These are phyloP conservation scores for Drosophila dunni DNA, from an alignment of 1,140 invertebrate genomes.

Conservation along the genomic window DNA sequence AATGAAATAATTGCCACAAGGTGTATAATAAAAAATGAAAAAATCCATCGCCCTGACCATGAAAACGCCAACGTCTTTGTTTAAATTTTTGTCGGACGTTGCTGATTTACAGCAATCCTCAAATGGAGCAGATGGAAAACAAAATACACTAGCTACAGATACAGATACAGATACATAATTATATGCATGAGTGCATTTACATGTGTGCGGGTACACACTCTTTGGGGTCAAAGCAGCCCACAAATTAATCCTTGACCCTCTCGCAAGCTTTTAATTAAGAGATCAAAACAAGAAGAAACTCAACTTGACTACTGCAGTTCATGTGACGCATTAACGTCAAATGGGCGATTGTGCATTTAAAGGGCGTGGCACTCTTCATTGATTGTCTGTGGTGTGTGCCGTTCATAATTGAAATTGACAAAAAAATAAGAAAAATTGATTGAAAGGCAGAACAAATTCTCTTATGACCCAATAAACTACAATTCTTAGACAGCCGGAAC, in stretches of 20 bases:
- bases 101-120: slow-evolving; percentile 28
- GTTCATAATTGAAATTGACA: slow-evolving; percentile 65
- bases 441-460: slow-evolving; percentile 55
- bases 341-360: slow-evolving; percentile 4
- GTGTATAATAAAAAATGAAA: slow-evolving; percentile 28
- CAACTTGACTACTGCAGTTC: not conserved
- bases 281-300: not conserved
- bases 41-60: slow-evolving; percentile 36
- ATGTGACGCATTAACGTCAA: slow-evolving; percentile 62
- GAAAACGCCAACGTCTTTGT: slow-evolving; percentile 51
- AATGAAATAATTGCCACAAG: slow-evolving; percentile 63
- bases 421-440: slow-evolving; percentile 48
- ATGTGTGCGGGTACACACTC: slow-evolving; percentile 27
- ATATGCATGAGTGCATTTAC: not conserved
- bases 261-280: slow-evolving; percentile 65
- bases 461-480: slow-evolving; percentile 16
- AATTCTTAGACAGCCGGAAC: not conserved
- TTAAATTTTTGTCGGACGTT: slow-evolving; percentile 1
- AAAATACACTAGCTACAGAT: not conserved
- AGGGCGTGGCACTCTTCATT: slow-evolving; percentile 44
- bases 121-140: slow-evolving; percentile 29
- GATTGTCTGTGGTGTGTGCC: slow-evolving; percentile 50
- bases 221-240: slow-evolving; percentile 41
- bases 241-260: slow-evolving; percentile 78
- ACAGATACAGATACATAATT: not conserved